Conservation (phyloP, 2,113 vertebrate species). For the Toxotes jaculatrix region DNA sequence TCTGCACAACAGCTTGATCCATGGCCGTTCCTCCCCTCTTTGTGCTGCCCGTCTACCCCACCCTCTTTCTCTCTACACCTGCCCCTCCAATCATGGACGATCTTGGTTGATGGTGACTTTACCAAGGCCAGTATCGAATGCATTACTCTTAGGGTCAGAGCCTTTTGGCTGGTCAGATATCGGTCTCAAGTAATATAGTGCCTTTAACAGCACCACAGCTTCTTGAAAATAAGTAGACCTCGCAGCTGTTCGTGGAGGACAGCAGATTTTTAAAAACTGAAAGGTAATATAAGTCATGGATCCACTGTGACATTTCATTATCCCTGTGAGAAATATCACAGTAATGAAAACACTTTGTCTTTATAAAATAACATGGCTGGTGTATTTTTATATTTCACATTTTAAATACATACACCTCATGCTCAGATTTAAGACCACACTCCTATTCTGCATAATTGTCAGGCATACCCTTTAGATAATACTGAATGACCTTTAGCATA, state of each 20-base stretch:
- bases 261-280: constrained; percentile 21
- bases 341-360: constrained; percentile 29
- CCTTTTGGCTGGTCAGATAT: constrained; percentile 19
- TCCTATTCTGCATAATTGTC: constrained; percentile 60
- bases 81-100: constrained; percentile 50
- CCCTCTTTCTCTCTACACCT: constrained; percentile 17
- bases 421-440: constrained; percentile 42
- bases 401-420: constrained; percentile 41
- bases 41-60: constrained; percentile 15
- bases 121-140: constrained; percentile 50
- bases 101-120: constrained; percentile 57
- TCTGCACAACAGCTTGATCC: constrained; percentile 67
- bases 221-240: constrained; percentile 30
- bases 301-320: constrained; percentile 47
- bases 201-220: constrained; percentile 8
- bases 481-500: constrained; percentile 68
- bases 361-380: constrained; percentile 24
- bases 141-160: constrained; percentile 45
- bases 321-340: constrained; percentile 45
- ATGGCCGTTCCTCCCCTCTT: constrained; percentile 44
- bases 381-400: constrained; percentile 29
- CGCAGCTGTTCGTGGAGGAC: constrained; percentile 21
- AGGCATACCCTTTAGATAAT: constrained; percentile 68
- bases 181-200: constrained; percentile 20
- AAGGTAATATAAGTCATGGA: constrained; percentile 22